Evolutionary conservation across 2,113 vertebrate genomes (phyloP).

Genomic region (Psilopsiagon aymara): DNA sequence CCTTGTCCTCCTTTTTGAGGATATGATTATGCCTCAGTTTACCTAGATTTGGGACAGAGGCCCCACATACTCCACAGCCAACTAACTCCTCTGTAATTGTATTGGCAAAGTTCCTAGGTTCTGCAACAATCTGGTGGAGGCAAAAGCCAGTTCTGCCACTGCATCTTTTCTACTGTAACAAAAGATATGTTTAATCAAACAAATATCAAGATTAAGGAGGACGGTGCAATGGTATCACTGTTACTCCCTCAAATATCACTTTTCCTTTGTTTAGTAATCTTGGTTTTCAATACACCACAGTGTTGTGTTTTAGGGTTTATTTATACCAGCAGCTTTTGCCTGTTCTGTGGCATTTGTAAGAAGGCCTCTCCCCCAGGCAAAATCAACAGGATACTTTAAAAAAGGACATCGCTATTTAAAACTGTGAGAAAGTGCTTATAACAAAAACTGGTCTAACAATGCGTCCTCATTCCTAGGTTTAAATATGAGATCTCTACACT

Average conservation of each 20-base stretch:
- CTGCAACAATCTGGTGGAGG: constrained; percentile 19
- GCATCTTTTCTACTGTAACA: constrained; percentile 13
- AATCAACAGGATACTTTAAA: background rate
- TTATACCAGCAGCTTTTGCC: background rate
- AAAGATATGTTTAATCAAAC: constrained; percentile 37
- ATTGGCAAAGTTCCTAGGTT: constrained; percentile 31
- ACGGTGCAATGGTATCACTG: background rate
- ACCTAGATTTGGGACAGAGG: constrained; percentile 2
- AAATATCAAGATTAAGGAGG: constrained; percentile 12
- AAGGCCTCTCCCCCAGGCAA: background rate
- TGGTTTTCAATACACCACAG: background rate
- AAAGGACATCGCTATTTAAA: background rate
- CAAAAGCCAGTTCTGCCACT: constrained; percentile 35
- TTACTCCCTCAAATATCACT: background rate
- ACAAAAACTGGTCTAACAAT: background rate
- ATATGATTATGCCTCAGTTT: background rate
- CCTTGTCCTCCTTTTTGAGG: background rate
- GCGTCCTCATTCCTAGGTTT: background rate
- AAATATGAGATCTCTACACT: background rate
- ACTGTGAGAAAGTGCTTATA: background rate
- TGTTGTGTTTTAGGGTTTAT: fast-evolving
- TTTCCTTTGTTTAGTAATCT: background rate
- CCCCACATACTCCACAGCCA: background rate
- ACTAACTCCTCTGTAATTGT: constrained; percentile 7
- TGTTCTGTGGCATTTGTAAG: background rate